Percentiles rank a stretch among this genome's conserved stretches.
These are phyloP conservation scores for Hypotaenidia philippensis DNA, from an alignment of 2,797 vertebrate species.

Conservation along the genomic window DNA sequence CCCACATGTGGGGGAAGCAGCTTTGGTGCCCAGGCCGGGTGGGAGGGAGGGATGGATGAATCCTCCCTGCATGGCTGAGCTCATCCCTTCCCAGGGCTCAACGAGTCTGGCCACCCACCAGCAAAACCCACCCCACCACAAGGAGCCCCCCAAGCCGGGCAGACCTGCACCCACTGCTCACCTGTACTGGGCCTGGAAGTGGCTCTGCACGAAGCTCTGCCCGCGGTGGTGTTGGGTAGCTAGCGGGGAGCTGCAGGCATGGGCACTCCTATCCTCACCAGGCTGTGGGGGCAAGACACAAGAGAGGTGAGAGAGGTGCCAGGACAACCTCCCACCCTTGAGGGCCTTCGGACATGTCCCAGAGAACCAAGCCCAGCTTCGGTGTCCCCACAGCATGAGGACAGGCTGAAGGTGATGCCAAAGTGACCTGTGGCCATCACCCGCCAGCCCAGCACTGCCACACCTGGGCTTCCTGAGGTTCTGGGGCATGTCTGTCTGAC, in stretches of 20 bases:
- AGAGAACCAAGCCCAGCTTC: background rate
- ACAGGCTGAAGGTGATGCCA: background rate
- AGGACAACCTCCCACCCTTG: background rate
- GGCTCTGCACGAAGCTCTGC: conserved; percentile 94
- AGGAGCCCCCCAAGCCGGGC: rapidly evolving
- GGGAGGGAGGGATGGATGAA: background rate
- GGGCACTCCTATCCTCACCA: conserved; percentile 61
- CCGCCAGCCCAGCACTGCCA: background rate
- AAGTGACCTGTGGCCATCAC: background rate
- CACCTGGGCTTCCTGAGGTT: background rate
- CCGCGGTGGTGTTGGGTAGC: conserved; percentile 64
- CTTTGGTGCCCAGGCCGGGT: rapidly evolving
- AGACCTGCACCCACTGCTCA: conserved; percentile 55
- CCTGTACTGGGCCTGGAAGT: conserved; percentile 98
- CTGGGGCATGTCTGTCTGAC: rapidly evolving
- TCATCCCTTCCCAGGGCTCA: background rate
- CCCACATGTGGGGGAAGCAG: rapidly evolving
- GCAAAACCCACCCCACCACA: background rate
- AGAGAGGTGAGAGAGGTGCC: background rate
- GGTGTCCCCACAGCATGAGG: rapidly evolving
- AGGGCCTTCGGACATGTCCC: rapidly evolving
- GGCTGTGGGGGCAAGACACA: conserved; percentile 76
- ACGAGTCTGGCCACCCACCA: rapidly evolving
- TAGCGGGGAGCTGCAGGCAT: conserved; percentile 48
- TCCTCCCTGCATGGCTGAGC: background rate